Base-by-base conservation (phyloP, 2,113 vertebrate species). In the Solea solea region DNA sequence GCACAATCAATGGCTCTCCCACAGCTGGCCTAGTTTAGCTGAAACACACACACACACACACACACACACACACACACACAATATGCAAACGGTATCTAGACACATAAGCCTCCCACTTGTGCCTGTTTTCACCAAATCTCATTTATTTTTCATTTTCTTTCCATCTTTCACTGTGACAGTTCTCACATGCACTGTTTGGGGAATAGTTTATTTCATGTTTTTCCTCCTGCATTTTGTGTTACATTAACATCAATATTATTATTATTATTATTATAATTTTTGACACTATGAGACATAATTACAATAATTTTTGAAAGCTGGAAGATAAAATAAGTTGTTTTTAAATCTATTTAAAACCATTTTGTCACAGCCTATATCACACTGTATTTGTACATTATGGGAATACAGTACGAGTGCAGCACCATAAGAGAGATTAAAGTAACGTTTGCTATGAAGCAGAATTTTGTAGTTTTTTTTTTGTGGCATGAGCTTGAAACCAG, bases 21-120 rank as follows among this genome's bases (percentile, higher is more conserved):
- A 58, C 81, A 65, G 55, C 50, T 86, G 88, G 64, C 88, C 88
- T 81, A 87, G 63, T 84, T 88, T 68, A 63, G 49, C 41, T 77
- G 5, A 34, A 39, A 15, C 21, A 44, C 78, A 11, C 64, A 51
- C 40, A 49, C 55, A 45, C 69, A 9, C 56, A 51, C 28, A 51
- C 53, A 7, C 14, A 21, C 21, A 21, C 21, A 21, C 21, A 21
- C 53, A 7, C 14, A 21, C 21, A 21, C 21, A 21, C 21, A 21
- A n/a, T n/a, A n/a, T n/a, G 9, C 57, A 67, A 75, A 72, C 34
- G 6, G 63, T 64, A 74, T 80, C 61, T 39, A 74, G 70, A 85
- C 40, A 71, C 64, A 62, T 40, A 58, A 40, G 53, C 50, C 21
- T 81, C 57, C 15, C 81, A 46, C 62, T 27, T 25, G 67, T 28